A percentile compares a stretch with the other conserved stretches of the same genome.
These are phyloP conservation scores for Digitonthophagus gazella DNA, from an alignment of 2,888 invertebrate genomes.

Conservation along the genomic window DNA sequence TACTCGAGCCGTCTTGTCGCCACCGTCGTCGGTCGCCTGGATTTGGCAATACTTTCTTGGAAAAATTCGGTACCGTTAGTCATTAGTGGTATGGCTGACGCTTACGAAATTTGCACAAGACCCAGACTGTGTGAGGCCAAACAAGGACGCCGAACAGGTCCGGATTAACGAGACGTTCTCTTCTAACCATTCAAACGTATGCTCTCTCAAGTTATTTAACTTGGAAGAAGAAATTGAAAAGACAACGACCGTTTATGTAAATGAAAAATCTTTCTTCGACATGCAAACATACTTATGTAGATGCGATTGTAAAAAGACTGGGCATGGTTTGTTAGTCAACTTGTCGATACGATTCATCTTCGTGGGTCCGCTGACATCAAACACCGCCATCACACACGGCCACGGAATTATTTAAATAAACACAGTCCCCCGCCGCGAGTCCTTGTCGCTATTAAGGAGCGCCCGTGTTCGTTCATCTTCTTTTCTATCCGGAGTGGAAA, in stretches of 20 bases:
- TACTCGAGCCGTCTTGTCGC: not conserved
- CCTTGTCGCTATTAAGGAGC: not conserved
- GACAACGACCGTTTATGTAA: not conserved
- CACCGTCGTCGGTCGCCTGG: slow-evolving; percentile 3
- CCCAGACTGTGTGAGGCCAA: not conserved
- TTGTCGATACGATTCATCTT: not conserved
- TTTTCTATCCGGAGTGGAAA: not conserved
- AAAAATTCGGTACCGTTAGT: slow-evolving; percentile 41
- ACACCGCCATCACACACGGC: not conserved
- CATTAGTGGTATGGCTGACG: slow-evolving; percentile 31
- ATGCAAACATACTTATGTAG: not conserved
- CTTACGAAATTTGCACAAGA: not conserved
- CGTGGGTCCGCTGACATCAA: not conserved
- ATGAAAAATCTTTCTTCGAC: not conserved
- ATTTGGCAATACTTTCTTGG: slow-evolving; percentile 36
- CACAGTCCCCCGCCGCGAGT: not conserved
- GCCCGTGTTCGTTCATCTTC: not conserved
- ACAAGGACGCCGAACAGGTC: not conserved
- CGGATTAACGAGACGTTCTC: not conserved
- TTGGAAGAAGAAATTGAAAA: too few species aligned
- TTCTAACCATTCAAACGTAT: not conserved
- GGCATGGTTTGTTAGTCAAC: not conserved
- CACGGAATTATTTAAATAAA: not conserved
- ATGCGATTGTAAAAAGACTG: too few species aligned
- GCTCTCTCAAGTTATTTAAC: too few species aligned